Base-by-base conservation (phyloP, 2,797 vertebrate species). In the Mus spretus region DNA sequence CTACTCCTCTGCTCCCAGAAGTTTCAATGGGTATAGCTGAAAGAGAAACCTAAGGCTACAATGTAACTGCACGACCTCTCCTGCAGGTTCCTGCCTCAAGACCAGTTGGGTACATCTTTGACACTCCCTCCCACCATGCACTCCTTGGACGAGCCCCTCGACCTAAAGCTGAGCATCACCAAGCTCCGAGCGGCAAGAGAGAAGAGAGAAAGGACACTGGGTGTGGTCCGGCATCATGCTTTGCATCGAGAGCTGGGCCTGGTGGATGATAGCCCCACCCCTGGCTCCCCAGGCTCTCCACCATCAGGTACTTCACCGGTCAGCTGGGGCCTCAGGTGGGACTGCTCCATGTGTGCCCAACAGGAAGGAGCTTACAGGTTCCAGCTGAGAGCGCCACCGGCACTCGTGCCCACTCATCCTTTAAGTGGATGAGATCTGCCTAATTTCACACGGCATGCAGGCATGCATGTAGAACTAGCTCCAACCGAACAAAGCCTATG, bases 81-180 rank as follows among this genome's bases (percentile, higher is more conserved):
- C 20, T 79, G 72, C 78, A 97, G 97, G 96, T 96, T 97, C 96
- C 80, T 84, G 96, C 93, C 82, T 95, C n/a, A 96, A 93, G 37
- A 70, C 75, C 92, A 92, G 70, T 83, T 72, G 92, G 91, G 94
- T 94, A 53, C 44, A n/a, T 37, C 28, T 81, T 55, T 1, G 14
- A 14, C 47, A 40, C 63, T 87, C 96, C 28, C 88, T 67, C 59
- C 53, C 98, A 94, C 97, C 98, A 99, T 99, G 99, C 98, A 99
- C 98, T 99, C 99, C 53, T 88, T 99, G 98, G 99, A 99, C 77
- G 99, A 99, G 98, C 99, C 99, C 3, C 98, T 99, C 82, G 99
- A 99, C 98, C 97, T 99, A 98, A 99, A 99, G 98, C 98, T 99
- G 93, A 99, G 99, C 92, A 98, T 99, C 97, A 99, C 99, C 98